Evolutionary conservation across 2,888 invertebrate species (phyloP).

Genomic region (Agapostemon virescens): DNA sequence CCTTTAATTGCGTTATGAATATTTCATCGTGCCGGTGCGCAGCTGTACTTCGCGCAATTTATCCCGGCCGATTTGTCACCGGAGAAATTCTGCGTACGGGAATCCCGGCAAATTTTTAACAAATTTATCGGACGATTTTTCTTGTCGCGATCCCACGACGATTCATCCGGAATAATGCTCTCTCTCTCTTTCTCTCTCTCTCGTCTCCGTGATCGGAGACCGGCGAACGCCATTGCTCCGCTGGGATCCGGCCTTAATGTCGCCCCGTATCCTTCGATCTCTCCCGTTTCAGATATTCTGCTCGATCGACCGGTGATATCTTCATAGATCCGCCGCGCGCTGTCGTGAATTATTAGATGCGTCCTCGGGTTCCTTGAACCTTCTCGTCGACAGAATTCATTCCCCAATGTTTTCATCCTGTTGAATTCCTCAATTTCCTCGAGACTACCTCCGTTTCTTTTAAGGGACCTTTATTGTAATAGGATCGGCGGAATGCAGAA

Average conservation of each 20-base stretch:
- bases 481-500: too few relatives aligned
- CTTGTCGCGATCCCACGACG: not conserved
- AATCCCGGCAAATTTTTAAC: slow-evolving; percentile 9
- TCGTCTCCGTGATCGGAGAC: not conserved
- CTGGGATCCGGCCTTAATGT: slow-evolving; percentile 16
- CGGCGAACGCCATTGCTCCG: slow-evolving; percentile 6
- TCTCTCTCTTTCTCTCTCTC: not conserved
- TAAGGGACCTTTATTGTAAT: too few relatives aligned
- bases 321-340: slow-evolving; percentile 69
- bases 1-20: slow-evolving; percentile 55
- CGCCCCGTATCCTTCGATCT: slow-evolving; percentile 22
- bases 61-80: slow-evolving; percentile 46
- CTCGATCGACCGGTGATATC: slow-evolving; percentile 73
- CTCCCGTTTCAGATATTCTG: slow-evolving; percentile 69
- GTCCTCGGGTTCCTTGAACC: slow-evolving; percentile 51
- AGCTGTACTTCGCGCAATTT: slow-evolving; percentile 41
- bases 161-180: not conserved
- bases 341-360: slow-evolving; percentile 70
- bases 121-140: not conserved
- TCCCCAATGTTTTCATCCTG: slow-evolving; percentile 16
- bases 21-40: slow-evolving; percentile 44
- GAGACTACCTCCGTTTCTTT: too few relatives aligned
- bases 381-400: slow-evolving; percentile 34
- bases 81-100: slow-evolving; percentile 4
- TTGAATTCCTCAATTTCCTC: too few relatives aligned